A percentile compares a stretch with the other conserved stretches of the same genome.
phyloP scores from a whole-genome alignment of 2,113 vertebrate genomes.

The Lamprologus tigripictilis region DNA sequence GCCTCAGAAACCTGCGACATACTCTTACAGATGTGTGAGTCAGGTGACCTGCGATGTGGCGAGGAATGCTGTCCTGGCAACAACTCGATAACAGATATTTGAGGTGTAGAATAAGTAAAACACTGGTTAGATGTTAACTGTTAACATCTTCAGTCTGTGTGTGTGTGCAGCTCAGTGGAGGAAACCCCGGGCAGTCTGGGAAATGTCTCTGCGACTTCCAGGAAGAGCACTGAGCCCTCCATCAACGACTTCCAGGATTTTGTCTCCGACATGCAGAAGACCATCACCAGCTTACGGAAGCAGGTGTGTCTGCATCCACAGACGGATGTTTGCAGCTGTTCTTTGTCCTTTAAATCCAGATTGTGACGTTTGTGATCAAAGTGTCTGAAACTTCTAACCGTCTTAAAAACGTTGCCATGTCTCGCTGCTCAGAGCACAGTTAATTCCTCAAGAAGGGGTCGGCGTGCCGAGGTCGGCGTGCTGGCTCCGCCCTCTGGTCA shows the following conservation, averaged over 20 bases:
- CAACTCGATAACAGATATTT: background rate
- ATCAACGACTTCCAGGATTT: constrained; percentile 88
- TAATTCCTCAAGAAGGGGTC: background rate
- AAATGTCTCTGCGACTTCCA: constrained; percentile 67
- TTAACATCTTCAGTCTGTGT: background rate
- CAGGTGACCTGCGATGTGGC: background rate
- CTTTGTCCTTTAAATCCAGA: background rate
- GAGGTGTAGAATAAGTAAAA: background rate
- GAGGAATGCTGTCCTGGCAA: background rate
- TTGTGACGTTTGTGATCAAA: background rate
- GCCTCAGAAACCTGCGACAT: background rate
- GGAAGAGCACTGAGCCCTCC: constrained; percentile 58
- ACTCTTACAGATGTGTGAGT: fast-evolving
- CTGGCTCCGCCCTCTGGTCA: background rate
- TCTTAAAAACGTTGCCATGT: fast-evolving
- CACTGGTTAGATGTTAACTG: background rate
- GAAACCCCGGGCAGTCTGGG: constrained; percentile 19
- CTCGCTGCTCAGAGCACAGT: background rate
- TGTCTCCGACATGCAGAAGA: constrained; percentile 90
- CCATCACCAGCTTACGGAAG: constrained; percentile 88
- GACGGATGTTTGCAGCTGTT: background rate
- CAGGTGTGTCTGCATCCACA: constrained; percentile 70
- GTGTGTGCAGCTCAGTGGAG: constrained; percentile 58
- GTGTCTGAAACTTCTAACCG: background rate
- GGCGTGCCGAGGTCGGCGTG: background rate